Base-by-base conservation (phyloP, 2,797 vertebrate genomes). In the Halcyon chelicuti region DNA sequence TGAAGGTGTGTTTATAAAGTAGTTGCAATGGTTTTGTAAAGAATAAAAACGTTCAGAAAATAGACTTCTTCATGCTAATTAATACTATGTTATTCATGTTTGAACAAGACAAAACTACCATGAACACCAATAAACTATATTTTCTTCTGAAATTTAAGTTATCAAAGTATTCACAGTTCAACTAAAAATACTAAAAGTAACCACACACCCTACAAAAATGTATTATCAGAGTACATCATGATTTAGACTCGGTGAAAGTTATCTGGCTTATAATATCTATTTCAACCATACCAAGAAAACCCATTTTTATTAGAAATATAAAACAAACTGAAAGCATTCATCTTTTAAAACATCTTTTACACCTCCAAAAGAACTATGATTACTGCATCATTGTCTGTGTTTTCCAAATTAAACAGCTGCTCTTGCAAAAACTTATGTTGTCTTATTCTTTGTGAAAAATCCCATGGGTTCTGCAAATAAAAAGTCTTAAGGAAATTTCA, bases 251-350 rank as follows among this genome's bases (percentile, higher is more conserved):
- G 2, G 9, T 35, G 20, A 35, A 21, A 54, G 57, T 31, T 25
- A 57, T 29, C 14, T n/a, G 19, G 12, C 75, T 29, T 58, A 35
- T 14, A 61, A n/a, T 10, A 39, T 14, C 12, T 62, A 54, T 78
- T 66, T 62, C 21, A 52, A 57, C 35, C 33, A 42, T 3, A 39
- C 1, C 1, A 86, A 57, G 73, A 54, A 62, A 3, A 0, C 4
- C 5, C 12, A 11, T 12, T 49, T 58, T 42, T 39, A 52, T 37
- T 44, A 57, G 6, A 60, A 76, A 86, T 52, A 54, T 2, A 28
- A 75, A 23, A 26, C 1, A 5, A 47, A 25, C 47, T 13, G 12
- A 62, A 86, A 58, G 7, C 2, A 49, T 25, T 49, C 25, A 25
- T 29, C 17, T 46, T 68, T 51, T 37, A 39, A 55, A 88, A 75